Evolutionary conservation across 2,888 invertebrate species (phyloP).

Genomic region (Argyra leucocephala): DNA sequence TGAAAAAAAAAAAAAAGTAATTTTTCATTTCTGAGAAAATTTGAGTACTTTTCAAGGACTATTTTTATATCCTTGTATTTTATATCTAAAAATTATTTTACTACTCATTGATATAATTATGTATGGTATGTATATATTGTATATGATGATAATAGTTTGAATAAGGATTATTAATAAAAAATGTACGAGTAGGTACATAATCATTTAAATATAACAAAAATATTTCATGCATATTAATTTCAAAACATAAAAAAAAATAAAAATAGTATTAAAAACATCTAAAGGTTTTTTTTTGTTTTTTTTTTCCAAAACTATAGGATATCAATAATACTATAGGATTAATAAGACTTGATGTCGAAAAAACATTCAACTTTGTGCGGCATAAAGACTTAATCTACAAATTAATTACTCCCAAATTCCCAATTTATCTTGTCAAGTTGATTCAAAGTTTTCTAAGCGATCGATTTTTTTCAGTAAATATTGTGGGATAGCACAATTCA

Average conservation of each 20-base stretch:
- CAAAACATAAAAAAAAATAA: background rate
- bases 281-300: too few species aligned
- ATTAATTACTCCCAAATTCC: too few species aligned
- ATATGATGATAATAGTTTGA: constrained; percentile 1
- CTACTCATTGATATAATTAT: background rate
- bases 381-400: too few species aligned
- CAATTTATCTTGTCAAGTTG: too few species aligned
- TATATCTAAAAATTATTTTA: background rate
- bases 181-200: background rate
- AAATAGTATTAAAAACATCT: too few species aligned
- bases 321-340: too few species aligned
- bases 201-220: background rate
- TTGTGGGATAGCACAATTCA: too few species aligned
- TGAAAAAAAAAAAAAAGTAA: background rate
- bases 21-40: background rate
- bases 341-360: too few species aligned
- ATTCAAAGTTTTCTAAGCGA: too few species aligned
- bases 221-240: background rate
- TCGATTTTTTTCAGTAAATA: too few species aligned
- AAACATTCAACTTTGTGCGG: too few species aligned
- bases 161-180: background rate
- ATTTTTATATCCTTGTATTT: background rate
- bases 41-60: background rate
- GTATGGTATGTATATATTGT: background rate
- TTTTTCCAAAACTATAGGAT: too few species aligned